These are phyloP conservation scores for Sebastes variabilis DNA, from an alignment of 2,797 vertebrate species.

Conservation along the genomic window DNA sequence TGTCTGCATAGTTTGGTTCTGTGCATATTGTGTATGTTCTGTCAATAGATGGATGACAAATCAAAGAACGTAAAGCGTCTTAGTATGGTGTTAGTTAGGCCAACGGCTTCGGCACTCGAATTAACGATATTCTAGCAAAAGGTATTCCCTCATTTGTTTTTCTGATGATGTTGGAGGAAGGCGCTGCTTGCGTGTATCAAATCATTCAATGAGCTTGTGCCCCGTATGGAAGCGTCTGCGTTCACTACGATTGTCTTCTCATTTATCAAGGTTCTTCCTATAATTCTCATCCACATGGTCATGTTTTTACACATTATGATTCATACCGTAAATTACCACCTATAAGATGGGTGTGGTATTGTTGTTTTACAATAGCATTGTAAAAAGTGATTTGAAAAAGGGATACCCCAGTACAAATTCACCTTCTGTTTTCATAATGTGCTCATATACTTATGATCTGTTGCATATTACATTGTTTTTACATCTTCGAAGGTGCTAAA, in stretches of 20 bases:
- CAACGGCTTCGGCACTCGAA: not conserved
- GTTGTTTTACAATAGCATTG: not conserved
- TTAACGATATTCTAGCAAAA: no score
- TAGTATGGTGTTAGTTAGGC: not conserved
- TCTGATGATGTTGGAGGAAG: not conserved
- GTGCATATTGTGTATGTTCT: not conserved
- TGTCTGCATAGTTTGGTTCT: not conserved
- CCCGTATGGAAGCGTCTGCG: no score
- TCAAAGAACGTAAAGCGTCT: not conserved
- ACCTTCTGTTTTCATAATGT: not conserved
- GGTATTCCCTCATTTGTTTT: not conserved
- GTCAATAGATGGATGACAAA: not conserved
- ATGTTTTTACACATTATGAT: not conserved
- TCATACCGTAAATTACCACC: not conserved
- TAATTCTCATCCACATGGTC: not conserved
- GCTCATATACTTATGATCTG: not conserved
- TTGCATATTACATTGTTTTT: not conserved
- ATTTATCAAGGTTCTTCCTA: not conserved
- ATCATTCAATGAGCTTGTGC: no score
- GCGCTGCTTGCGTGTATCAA: no score
- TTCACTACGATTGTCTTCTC: no score
- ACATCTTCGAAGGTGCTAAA: no score
- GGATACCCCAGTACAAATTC: not conserved
- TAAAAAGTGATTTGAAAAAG: not conserved
- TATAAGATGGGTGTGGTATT: not conserved